Percentiles rank a stretch among this genome's conserved stretches.
Evolutionary conservation across 1,140 invertebrate genomes (phyloP).

Genomic region (Brachionus koreanus): DNA sequence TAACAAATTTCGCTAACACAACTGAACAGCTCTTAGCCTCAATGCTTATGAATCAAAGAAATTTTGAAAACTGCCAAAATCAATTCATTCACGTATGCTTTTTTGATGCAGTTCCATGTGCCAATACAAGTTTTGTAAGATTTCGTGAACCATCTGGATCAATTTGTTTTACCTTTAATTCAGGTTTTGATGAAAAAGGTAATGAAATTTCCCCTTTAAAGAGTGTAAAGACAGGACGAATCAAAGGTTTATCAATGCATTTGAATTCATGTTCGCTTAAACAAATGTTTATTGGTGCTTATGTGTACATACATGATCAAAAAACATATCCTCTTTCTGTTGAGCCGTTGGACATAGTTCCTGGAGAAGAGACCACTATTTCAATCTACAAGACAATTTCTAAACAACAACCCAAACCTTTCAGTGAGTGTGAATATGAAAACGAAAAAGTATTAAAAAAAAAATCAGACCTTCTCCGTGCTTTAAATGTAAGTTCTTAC

Average conservation of each 20-base stretch:
- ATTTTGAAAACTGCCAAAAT: neutral
- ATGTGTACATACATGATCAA: conserved; percentile 9
- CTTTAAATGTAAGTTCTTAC: neutral
- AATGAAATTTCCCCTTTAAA: neutral
- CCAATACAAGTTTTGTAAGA: neutral
- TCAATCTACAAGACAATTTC: neutral
- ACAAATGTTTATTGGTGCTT: neutral
- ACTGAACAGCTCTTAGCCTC: neutral
- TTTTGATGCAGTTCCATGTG: neutral
- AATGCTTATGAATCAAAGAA: neutral
- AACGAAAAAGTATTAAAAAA: neutral
- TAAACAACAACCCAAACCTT: neutral
- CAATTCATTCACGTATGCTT: neutral
- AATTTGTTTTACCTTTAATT: neutral
- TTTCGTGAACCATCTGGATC: neutral
- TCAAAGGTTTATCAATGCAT: neutral
- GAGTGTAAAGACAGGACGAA: neutral
- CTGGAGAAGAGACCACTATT: neutral
- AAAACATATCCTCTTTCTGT: neutral
- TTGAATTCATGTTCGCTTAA: neutral
- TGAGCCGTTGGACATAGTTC: neutral
- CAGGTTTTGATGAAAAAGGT: neutral
- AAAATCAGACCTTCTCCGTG: neutral
- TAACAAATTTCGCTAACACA: neutral
- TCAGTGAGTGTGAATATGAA: conserved; percentile 1